These are phyloP conservation scores for Erpetoichthys calabaricus DNA, from an alignment of 2,797 vertebrate species.

Conservation along the genomic window DNA sequence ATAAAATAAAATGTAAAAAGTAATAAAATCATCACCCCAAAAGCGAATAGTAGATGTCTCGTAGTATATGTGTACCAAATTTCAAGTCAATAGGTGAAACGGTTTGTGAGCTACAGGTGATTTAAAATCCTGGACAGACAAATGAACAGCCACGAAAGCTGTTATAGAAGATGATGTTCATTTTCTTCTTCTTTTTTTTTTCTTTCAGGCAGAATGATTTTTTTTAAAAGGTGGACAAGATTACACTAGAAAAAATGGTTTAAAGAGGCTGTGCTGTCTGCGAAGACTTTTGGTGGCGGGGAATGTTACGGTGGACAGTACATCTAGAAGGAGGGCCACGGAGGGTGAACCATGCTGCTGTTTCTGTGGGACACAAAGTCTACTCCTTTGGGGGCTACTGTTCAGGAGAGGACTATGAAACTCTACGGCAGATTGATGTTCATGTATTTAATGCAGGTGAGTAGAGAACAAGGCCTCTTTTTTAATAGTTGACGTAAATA, in stretches of 20 bases:
- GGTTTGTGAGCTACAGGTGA: no score
- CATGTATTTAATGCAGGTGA: constrained; percentile 91
- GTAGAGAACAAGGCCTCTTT: neutral
- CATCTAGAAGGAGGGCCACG: constrained; percentile 94
- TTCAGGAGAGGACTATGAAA: constrained; percentile 95
- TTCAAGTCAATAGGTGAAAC: no score
- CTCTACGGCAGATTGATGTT: constrained; percentile 92
- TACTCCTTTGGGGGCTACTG: constrained; percentile 97
- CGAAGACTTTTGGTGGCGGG: constrained; percentile 21
- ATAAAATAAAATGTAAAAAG: no score
- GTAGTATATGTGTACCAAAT: no score
- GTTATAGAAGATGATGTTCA: no score
- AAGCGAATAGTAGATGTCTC: no score
- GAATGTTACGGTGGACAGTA: constrained; percentile 97
- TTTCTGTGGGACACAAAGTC: constrained; percentile 89
- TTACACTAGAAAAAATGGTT: constrained; percentile 36
- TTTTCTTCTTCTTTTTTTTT: constrained; percentile 13
- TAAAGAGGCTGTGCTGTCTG: constrained; percentile 26
- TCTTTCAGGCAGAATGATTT: constrained; percentile 9
- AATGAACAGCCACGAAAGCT: no score
- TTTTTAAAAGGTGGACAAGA: constrained; percentile 26
- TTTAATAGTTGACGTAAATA: neutral
- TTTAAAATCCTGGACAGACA: no score
- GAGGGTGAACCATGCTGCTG: constrained; percentile 96
- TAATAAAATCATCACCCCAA: no score